Conservation (phyloP, 2,888 invertebrate genomes). For the Drosophila pseudotalamancana region DNA sequence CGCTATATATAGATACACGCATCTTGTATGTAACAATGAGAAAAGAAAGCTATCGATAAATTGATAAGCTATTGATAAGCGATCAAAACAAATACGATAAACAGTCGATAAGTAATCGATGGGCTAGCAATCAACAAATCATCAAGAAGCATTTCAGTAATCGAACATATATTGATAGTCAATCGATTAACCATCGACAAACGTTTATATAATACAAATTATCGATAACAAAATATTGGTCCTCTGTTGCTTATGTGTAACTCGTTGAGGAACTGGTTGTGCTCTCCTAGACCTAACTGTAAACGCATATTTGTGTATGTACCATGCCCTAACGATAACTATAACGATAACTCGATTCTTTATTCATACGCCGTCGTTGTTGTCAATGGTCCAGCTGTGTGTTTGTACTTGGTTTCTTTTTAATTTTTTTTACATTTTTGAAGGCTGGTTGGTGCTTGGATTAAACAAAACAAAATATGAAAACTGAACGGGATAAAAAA, state of each 20-base stretch:
- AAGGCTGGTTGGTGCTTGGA: constrained; percentile 82
- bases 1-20: constrained; percentile 48
- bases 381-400: constrained; percentile 44
- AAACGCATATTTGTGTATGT: constrained; percentile 29
- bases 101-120: neutral
- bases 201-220: constrained; percentile 1
- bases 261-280: constrained; percentile 19
- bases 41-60: constrained; percentile 8
- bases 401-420: constrained; percentile 46
- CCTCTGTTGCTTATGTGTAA: constrained; percentile 48
- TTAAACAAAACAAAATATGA: constrained; percentile 49
- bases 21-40: constrained; percentile 63
- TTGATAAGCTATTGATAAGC: neutral
- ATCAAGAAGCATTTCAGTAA: neutral
- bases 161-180: neutral
- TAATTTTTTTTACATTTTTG: constrained; percentile 53
- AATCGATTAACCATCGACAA: neutral
- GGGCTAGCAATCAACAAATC: neutral
- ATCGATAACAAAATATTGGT: constrained; percentile 13
- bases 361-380: constrained; percentile 43
- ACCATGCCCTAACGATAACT: constrained; percentile 34
- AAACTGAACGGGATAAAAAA: constrained; percentile 62
- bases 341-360: constrained; percentile 32
- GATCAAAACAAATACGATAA: neutral
- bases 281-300: constrained; percentile 29